Evolutionary conservation across 2,797 vertebrate species (phyloP).

Genomic region (Miichthys miiuy): DNA sequence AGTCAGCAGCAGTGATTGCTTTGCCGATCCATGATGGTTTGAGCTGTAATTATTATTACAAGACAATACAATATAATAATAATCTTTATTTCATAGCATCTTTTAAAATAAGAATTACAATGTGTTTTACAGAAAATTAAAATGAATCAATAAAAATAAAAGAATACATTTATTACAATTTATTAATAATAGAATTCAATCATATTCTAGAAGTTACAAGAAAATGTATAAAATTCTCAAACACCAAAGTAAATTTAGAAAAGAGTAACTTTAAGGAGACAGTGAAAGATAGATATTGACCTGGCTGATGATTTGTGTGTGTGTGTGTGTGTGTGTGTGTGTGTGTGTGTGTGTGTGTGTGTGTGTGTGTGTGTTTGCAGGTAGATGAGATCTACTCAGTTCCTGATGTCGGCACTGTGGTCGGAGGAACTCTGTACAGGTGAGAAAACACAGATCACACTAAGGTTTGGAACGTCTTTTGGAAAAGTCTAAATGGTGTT

Average conservation of each 20-base stretch:
- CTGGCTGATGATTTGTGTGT: neutral
- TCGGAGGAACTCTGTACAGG: constrained; percentile 97
- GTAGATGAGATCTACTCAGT: constrained; percentile 99
- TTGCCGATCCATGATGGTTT: too few relatives aligned
- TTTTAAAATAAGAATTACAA: too few relatives aligned
- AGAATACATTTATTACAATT: too few relatives aligned
- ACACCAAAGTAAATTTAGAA: neutral
- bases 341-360: constrained; percentile 17
- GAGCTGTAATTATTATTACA: too few relatives aligned
- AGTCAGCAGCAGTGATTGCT: too few relatives aligned
- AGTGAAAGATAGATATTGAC: neutral
- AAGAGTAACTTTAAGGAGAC: neutral
- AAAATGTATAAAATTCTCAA: too few relatives aligned
- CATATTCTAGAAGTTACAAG: too few relatives aligned
- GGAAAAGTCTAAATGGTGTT: neutral
- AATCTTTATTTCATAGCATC: too few relatives aligned
- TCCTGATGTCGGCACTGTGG: constrained; percentile 97
- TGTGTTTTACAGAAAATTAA: too few relatives aligned
- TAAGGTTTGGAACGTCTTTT: neutral
- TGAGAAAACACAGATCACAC: constrained; percentile 65
- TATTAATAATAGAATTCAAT: too few relatives aligned
- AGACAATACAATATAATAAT: too few relatives aligned
- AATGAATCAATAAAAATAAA: too few relatives aligned
- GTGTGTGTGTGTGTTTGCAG: constrained; percentile 73
- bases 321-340: constrained; percentile 9